Base-by-base conservation (phyloP, 2,888 invertebrate genomes). In the Meganola albula region DNA sequence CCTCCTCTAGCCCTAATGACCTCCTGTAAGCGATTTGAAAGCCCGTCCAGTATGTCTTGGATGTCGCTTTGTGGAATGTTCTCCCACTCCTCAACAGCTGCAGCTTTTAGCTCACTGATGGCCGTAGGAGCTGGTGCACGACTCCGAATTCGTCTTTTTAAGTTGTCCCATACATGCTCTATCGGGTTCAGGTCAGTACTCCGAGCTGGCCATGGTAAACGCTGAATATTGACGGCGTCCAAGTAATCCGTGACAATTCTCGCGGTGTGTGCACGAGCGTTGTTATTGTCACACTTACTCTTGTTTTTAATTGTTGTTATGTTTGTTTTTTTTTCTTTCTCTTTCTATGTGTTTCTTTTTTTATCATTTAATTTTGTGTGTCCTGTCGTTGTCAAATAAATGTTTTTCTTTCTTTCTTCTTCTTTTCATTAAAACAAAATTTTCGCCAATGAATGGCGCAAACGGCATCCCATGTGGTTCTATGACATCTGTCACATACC, bases 1-100 rank as follows among this genome's bases (percentile, higher is more conserved):
- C 28, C 28, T 1, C 14, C 34, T 4, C 24, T 24, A 7, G 24
- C 28, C n/a, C 26, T 34, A 2, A 29, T 34, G 2, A 29, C 20
- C 10, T 28, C 34, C 25, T 29, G 34, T 9, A 34, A 22, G 7
- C 34, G 21, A 13, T 29, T 34, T 14, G 25, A 20, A 13, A 34
- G n/a, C n/a, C 29, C 24, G 3, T 8, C 10, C 6, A 29, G 21
- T 13, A 28, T 10, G 9, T 13, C 11, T 11, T 14, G 14, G 13
- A 25, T 29, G 13, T 25, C 34, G 8, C 20, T n/a, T 10, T 31
- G 27, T 5, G 30, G 26, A 7, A 24, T 31, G 13, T 10, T 27
- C 18, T 13, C 14, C 29, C 22, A 29, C 6, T 30, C 25, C 21
- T 26, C 22, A 3, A 22, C 12, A n/a, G 20, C 5, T 10, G 23